phyloP scores from a whole-genome alignment of 2,797 vertebrate species.

The Setipinna tenuifilis region DNA sequence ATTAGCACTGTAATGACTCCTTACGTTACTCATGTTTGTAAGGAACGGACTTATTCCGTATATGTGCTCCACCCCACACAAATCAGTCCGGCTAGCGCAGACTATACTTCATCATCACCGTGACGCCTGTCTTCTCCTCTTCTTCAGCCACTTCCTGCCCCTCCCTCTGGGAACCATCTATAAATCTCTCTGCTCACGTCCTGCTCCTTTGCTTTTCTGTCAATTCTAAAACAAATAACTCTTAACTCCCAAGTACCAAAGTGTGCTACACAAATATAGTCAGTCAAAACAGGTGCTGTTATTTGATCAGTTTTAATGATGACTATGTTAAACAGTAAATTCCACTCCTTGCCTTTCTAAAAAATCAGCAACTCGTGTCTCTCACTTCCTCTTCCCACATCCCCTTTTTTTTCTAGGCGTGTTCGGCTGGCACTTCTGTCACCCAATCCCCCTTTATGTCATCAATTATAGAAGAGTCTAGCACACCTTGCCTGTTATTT shows the following conservation, averaged over 20 bases:
- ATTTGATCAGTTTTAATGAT: no score
- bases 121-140: background rate
- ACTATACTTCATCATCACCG: background rate
- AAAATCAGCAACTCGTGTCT: background rate
- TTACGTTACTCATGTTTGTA: background rate
- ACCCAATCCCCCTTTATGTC: background rate
- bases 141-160: background rate
- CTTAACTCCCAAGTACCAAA: no score
- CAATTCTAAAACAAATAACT: no score
- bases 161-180: background rate
- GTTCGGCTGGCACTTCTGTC: background rate
- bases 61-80: background rate
- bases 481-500: constrained; percentile 10
- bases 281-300: no score
- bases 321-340: no score
- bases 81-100: background rate
- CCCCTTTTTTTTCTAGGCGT: background rate
- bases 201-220: background rate
- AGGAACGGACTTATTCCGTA: background rate
- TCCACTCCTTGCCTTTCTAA: background rate
- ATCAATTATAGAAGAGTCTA: background rate
- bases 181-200: background rate
- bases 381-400: constrained; percentile 4
- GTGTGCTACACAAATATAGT: no score
- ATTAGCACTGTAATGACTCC: no score